Base-by-base conservation (phyloP, 2,113 vertebrate species). In the Poeciliopsis occidentalis region DNA sequence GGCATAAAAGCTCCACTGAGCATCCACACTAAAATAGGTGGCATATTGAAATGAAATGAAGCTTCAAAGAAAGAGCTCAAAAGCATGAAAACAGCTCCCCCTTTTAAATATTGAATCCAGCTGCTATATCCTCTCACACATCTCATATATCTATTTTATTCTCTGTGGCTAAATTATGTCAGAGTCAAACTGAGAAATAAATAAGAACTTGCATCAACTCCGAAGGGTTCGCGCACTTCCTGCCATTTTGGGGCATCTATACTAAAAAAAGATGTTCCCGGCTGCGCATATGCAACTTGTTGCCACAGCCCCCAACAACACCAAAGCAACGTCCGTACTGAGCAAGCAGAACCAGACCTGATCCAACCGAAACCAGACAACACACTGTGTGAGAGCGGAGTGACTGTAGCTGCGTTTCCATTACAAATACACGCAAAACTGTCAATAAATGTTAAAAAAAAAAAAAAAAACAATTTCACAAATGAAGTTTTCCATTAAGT, bases 61-160 rank as follows among this genome's bases (percentile, higher is more conserved):
- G 68, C 69, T 69, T 60, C 65, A 2, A 71, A 71, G 31, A 68
- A 65, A 61, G 67, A 11, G 67, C 17, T 3, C 74, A 76, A 64
- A 73, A 61, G 71, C n/a, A 54, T 4, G 51, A 8, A 76, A 74
- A 79, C 67, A 69, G 31, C 62, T 72, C 34, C 26, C 17, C 3
- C 47, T 47, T 27, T 62, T 91, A 71, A 92, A 92, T 85, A 87
- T 90, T 89, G 71, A 71, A 89, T 78, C 60, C 37, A 12, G 81
- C 72, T 82, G 82, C 77, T 68, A 77, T 26, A 79, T 68, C 64
- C 63, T 75, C 73, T 26, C 73, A 31, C 39, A 47, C 15, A 0
- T 30, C 60, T 78, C 51, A 2, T 34, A 75, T 37, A 39, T 64
- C 34, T 32, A 26, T 47, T 15, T 41, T 15, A 27, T 47, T 29